Base-by-base conservation (phyloP, 2,113 vertebrate genomes). In the Notothenia rossii region DNA sequence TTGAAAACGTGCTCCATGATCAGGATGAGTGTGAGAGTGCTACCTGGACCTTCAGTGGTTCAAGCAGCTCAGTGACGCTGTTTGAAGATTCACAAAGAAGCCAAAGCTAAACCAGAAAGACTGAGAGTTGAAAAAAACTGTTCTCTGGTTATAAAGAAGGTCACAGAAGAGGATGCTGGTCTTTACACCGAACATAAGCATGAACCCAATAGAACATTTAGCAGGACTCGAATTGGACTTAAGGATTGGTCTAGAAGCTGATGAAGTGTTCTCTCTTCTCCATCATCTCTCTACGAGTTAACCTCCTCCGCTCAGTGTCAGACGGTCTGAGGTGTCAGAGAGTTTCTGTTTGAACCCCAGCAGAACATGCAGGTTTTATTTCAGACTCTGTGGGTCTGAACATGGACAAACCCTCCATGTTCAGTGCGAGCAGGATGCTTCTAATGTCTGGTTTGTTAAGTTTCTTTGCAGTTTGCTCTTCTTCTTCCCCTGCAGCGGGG, bases 401-500 rank as follows among this genome's bases (percentile, higher is more conserved):
- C 86, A 79, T 76, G 75, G 69, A 79, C 51, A 71, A 79, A 88
- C 43, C 45, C 81, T 82, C n/a, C 4, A 2, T 50, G 15, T 77
- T 79, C 68, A 81, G n/a, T 55, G 63, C 20, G 77, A 78, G 46
- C 79, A 70, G 86, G 83, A 84, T 77, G 86, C 75, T 84, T 86
- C 81, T 82, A 63, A 80, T 80, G 85, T 88, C 85, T 75, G 85
- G 22, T 82, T 80, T 81, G 72, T 89, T 77, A 78, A 91, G 79
- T 88, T 91, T 81, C 85, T 87, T 72, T 62, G 72, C 86, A 79
- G 70, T 81, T 79, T 40, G 70, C 83, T 70, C 56, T 13, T 61
- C 80, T 88, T 84, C 75, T 61, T 85, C 75, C 88, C 88, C 88
- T 87, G 64, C 82, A 87, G 88, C 88, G 18, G 73, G 71, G 83